Evolutionary conservation across 1,140 invertebrate species (phyloP), one percentile per base, ranked within the genome.

Genomic region (Apocrypta bakeri): DNA sequence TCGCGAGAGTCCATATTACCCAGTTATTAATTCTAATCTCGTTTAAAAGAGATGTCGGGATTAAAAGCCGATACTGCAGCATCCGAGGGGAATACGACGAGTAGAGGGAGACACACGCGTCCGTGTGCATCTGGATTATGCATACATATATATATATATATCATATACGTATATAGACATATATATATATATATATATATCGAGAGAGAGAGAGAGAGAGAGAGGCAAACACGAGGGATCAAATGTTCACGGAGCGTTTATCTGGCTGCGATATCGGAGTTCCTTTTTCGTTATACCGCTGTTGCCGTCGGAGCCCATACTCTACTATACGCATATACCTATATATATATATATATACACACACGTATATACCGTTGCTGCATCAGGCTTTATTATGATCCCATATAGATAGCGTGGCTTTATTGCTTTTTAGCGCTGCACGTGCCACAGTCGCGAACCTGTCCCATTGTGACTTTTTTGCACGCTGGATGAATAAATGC

Each of bases 361-460:
- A n/a, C n/a, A n/a, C n/a, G n/a, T n/a, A n/a, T n/a, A n/a, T 56
- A 7, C 48, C n/a, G 14, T 21, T 56, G 48, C 48, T 56, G 48
- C 48, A 56, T 40, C 17, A 12, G 82, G 87, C 87, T 89, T 88
- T 87, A 90, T 91, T 90, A 89, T 87, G 86, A 89, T 88, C 87
- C 86, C 85, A 88, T 89, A 88, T 87, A 87, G 86, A 91, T 88
- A 90, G 72, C 87, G 81, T 83, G 81, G 88, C 85, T 89, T 91
- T 90, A 91, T 91, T 90, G 89, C 90, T 88, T 92, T 90, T 89
- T 88, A 87, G 87, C 88, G 84, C 86, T 48, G 87, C 91, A 91
- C 90, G 91, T 92, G 91, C 80, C 90, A 80, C n/a, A n/a, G n/a
- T 81, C 61, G 31, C 75, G 25, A 27, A 68, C 24, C 63, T 42